Evolutionary conservation across 2,888 invertebrate species (phyloP).

Genomic region (Pterostichus madidus): DNA sequence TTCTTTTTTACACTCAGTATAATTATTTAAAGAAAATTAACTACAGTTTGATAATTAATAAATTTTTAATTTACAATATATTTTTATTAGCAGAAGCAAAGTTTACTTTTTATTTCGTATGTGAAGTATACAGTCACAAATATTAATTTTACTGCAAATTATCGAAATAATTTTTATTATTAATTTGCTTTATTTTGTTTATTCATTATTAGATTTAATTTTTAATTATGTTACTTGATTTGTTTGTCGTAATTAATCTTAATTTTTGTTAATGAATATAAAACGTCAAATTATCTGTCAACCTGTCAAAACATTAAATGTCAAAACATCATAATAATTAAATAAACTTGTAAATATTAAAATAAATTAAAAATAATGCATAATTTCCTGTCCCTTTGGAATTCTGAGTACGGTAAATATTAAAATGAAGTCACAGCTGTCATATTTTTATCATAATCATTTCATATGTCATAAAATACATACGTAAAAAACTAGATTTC

Average conservation of each 20-base stretch:
- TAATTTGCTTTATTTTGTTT: not conserved
- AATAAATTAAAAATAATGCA: not conserved
- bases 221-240: not conserved
- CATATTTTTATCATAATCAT: not conserved
- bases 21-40: too few relatives aligned
- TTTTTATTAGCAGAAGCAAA: too few relatives aligned
- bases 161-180: too few relatives aligned
- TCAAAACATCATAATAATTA: not conserved
- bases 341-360: not conserved
- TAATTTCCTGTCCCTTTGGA: not conserved
- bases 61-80: too few relatives aligned
- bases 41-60: too few relatives aligned
- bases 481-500: not conserved
- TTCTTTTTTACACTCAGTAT: too few relatives aligned
- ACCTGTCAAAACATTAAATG: not conserved
- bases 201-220: not conserved
- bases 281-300: not conserved
- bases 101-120: too few relatives aligned
- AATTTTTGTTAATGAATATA: slow-evolving; percentile 4
- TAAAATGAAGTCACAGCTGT: not conserved
- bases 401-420: slow-evolving; percentile 11
- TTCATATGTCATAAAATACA: not conserved
- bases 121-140: too few relatives aligned
- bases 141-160: too few relatives aligned
- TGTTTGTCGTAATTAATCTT: not conserved